Conservation (phyloP, 2,113 vertebrate species). For the Tragelaphus imberbis region DNA sequence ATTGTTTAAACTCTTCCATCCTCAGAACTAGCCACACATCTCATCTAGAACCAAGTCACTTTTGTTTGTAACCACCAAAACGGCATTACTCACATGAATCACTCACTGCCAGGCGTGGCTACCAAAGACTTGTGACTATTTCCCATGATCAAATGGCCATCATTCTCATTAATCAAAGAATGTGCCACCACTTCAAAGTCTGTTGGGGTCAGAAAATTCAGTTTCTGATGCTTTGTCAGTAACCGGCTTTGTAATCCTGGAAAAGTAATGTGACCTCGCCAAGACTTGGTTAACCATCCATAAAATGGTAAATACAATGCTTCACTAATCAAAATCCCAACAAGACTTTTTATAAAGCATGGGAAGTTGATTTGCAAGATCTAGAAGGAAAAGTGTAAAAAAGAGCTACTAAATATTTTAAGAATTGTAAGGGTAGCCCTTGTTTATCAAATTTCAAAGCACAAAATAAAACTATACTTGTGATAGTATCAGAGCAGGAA, state of each 20-base stretch:
- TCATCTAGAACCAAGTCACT: neutral
- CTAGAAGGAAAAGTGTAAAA: neutral
- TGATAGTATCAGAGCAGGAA: neutral
- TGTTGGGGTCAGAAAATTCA: neutral
- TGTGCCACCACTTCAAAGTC: neutral
- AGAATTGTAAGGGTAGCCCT: neutral
- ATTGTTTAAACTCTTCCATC: neutral
- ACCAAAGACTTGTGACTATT: neutral
- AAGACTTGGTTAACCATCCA: neutral
- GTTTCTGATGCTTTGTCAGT: neutral
- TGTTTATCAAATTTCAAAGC: neutral
- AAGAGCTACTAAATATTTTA: neutral
- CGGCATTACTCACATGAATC: neutral
- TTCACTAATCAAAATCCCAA: slow-evolving; percentile 9
- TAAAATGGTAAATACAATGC: neutral
- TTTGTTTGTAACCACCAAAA: neutral
- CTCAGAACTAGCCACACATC: neutral
- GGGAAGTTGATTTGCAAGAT: neutral
- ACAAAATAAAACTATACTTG: neutral
- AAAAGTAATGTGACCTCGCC: neutral
- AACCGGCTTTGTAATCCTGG: neutral
- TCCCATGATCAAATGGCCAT: neutral
- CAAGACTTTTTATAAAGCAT: neutral
- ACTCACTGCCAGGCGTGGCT: neutral
- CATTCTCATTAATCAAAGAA: neutral